Percentiles rank a stretch among this genome's conserved stretches.
phyloP scores from a whole-genome alignment of 53 echinoderm and acorn worm species.

The Temnopleurus reevesii region DNA sequence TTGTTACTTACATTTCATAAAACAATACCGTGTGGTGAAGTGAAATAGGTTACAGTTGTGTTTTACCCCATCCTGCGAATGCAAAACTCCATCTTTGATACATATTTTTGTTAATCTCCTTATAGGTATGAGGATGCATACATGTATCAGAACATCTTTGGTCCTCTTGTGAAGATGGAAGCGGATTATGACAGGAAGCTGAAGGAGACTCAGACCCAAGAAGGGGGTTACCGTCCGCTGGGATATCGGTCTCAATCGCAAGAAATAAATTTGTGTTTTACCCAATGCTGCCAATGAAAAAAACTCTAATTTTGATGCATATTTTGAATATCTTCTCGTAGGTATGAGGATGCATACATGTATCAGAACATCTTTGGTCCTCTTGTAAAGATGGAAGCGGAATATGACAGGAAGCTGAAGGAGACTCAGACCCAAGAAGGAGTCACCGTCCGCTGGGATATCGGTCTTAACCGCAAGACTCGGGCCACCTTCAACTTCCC shows the following conservation, averaged over 20 bases:
- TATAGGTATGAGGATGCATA: slow-evolving; percentile 93
- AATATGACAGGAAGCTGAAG: slow-evolving; percentile 93
- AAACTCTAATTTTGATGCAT: too few species aligned
- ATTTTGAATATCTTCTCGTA: slow-evolving; percentile 3
- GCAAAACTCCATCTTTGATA: too few species aligned
- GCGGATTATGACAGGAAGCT: slow-evolving; percentile 89
- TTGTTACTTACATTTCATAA: too few species aligned
- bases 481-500: slow-evolving; percentile 93
- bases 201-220: slow-evolving; percentile 92
- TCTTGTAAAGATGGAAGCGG: slow-evolving; percentile 98
- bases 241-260: slow-evolving; percentile 95
- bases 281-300: too few species aligned
- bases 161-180: slow-evolving; percentile 94
- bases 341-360: slow-evolving; percentile 99
- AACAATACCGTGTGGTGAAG: too few species aligned
- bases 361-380: slow-evolving; percentile 99
- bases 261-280: too few species aligned
- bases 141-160: slow-evolving; percentile 97
- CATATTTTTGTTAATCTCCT: too few species aligned
- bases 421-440: slow-evolving; percentile 96
- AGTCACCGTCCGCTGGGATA: slow-evolving; percentile 94
- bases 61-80: too few species aligned
- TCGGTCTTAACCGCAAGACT: slow-evolving; percentile 95
- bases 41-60: too few species aligned
- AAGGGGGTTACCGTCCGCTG: slow-evolving; percentile 85